phyloP scores from a whole-genome alignment of 2,113 vertebrate species.

The Rhinolophus ferrumequinum region DNA sequence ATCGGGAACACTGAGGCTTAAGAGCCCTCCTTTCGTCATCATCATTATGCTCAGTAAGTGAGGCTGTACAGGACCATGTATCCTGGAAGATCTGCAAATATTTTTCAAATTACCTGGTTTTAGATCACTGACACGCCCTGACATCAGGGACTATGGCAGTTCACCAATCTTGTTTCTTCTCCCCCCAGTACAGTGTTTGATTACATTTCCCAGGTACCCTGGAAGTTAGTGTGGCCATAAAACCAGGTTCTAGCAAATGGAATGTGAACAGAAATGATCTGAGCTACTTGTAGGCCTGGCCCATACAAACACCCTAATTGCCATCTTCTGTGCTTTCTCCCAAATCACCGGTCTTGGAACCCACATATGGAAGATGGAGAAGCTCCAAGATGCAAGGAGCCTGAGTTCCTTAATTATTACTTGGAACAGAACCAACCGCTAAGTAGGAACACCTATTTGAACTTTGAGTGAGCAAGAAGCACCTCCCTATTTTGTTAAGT shows the following conservation, averaged over 20 bases:
- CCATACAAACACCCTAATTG: neutral
- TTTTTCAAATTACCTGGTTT: neutral
- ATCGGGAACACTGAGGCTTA: neutral
- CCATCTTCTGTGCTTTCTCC: neutral
- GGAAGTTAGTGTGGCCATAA: neutral
- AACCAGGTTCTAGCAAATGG: neutral
- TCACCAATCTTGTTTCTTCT: neutral
- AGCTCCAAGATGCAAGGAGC: neutral
- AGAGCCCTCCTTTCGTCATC: neutral
- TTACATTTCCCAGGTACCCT: neutral
- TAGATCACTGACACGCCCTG: neutral
- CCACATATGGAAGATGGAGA: neutral
- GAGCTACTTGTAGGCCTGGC: neutral
- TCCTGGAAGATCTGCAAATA: neutral
- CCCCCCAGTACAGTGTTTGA: neutral
- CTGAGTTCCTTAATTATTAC: neutral
- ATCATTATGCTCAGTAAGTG: neutral
- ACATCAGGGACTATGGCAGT: neutral
- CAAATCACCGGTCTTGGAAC: neutral
- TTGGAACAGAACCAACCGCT: neutral
- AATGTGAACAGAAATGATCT: neutral
- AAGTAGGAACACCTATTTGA: neutral
- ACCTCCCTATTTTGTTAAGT: conserved; percentile 13
- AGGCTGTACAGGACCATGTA: neutral
- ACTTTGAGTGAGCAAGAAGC: neutral